Evolutionary conservation across 2,888 invertebrate species (phyloP).

Genomic region (Thymelicus lineola): DNA sequence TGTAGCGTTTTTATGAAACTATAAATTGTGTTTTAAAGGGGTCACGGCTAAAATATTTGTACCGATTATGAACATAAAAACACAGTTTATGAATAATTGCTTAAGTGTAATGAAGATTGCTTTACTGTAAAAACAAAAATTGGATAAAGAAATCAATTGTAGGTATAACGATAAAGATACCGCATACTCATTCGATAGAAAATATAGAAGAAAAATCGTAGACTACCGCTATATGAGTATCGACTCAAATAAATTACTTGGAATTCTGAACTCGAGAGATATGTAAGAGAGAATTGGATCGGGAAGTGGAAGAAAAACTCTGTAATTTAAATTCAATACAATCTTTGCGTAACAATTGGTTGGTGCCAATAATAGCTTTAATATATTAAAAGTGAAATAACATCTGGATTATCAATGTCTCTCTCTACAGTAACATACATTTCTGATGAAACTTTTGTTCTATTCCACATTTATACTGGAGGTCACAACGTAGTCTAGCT

Average conservation of each 20-base stretch:
- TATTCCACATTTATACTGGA: not conserved
- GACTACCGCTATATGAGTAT: constrained; percentile 10
- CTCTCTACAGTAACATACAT: not conserved
- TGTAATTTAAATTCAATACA: constrained; percentile 21
- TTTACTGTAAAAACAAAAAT: not conserved
- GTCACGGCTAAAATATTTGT: too few relatives aligned
- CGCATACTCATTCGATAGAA: not conserved
- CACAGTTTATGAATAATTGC: too few relatives aligned
- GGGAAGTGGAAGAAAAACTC: constrained; percentile 18
- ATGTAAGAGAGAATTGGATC: constrained; percentile 23
- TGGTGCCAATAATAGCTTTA: not conserved
- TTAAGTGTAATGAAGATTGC: too few relatives aligned
- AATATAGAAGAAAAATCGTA: not conserved
- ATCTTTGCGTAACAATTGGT: constrained; percentile 7
- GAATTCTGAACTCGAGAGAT: constrained; percentile 25
- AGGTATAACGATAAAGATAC: not conserved
- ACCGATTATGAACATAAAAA: too few relatives aligned
- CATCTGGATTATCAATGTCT: not conserved
- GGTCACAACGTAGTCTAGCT: not conserved
- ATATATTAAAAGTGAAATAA: constrained; percentile 1
- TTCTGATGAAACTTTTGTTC: not conserved
- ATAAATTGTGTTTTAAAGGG: too few relatives aligned
- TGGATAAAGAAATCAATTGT: not conserved
- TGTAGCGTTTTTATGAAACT: too few relatives aligned
- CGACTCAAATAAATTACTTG: constrained; percentile 26